phyloP scores from a whole-genome alignment of 2,888 invertebrate species.

The Meandrusa payeni region DNA sequence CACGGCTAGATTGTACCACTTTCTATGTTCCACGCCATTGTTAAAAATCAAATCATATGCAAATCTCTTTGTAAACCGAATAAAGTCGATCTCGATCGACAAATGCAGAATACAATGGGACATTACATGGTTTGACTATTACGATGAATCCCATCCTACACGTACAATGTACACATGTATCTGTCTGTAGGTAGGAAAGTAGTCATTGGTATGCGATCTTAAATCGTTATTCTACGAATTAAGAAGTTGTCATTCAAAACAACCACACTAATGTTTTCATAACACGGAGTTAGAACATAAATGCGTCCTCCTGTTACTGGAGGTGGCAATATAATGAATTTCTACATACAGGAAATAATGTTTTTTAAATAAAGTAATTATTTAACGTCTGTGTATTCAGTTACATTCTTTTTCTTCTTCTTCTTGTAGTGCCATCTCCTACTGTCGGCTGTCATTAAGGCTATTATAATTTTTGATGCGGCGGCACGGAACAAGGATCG shows the following conservation, averaged over 20 bases:
- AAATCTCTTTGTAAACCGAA: constrained; percentile 44
- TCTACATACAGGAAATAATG: no score
- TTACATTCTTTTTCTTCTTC: no score
- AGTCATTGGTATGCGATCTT: constrained; percentile 41
- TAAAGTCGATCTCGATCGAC: constrained; percentile 48
- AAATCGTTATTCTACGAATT: constrained; percentile 54
- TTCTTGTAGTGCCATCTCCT: no score
- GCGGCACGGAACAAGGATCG: no score
- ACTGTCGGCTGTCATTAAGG: no score
- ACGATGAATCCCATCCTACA: constrained; percentile 36
- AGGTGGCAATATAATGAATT: neutral
- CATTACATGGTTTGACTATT: constrained; percentile 40
- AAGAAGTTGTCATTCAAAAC: constrained; percentile 40
- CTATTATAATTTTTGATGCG: no score
- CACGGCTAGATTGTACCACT: constrained; percentile 25
- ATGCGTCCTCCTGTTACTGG: neutral
- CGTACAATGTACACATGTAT: constrained; percentile 18
- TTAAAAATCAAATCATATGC: constrained; percentile 37
- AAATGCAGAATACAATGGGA: constrained; percentile 50
- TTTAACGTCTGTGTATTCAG: no score
- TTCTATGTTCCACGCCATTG: constrained; percentile 28
- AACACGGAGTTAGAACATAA: constrained; percentile 1
- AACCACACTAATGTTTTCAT: constrained; percentile 36
- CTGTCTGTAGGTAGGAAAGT: constrained; percentile 30
- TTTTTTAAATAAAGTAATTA: no score